These are phyloP conservation scores for Agrochola macilenta DNA, from an alignment of 2,888 invertebrate genomes.

Conservation along the genomic window DNA sequence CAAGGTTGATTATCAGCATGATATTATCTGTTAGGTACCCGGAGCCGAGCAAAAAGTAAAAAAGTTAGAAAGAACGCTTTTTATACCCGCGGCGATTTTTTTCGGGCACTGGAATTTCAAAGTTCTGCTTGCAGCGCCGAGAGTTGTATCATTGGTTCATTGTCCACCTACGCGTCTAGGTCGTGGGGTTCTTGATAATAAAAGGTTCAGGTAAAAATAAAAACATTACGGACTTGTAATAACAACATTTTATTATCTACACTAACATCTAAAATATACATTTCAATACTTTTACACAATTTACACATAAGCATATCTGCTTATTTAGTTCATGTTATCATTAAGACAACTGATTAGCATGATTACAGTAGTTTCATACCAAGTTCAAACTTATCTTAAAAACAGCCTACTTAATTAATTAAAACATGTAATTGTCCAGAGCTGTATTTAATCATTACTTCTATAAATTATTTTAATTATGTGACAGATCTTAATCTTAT, in stretches of 20 bases:
- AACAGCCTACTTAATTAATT: not conserved
- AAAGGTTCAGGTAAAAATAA: conserved; percentile 6
- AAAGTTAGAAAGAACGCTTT: no score
- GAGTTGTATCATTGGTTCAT: not conserved
- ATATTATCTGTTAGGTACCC: no score
- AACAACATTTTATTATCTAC: conserved; percentile 47
- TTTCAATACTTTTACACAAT: conserved; percentile 37
- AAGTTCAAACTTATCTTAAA: conserved; percentile 28
- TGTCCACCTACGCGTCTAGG: not conserved
- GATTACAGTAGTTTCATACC: conserved; percentile 15
- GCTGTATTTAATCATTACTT: not conserved
- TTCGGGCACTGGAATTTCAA: no score
- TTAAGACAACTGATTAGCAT: conserved; percentile 23
- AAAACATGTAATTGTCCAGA: not conserved
- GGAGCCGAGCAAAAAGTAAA: no score
- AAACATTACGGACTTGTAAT: not conserved
- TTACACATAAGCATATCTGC: conserved; percentile 22
- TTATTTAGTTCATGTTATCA: conserved; percentile 22
- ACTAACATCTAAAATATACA: conserved; percentile 54
- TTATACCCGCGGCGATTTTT: no score
- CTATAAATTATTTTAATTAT: not conserved
- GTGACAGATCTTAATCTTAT: not conserved
- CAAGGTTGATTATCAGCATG: no score
- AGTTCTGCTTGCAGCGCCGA: no score
- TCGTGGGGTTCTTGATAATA: not conserved